Conservation (phyloP, 2,113 vertebrate genomes). For the Uria aalge region DNA sequence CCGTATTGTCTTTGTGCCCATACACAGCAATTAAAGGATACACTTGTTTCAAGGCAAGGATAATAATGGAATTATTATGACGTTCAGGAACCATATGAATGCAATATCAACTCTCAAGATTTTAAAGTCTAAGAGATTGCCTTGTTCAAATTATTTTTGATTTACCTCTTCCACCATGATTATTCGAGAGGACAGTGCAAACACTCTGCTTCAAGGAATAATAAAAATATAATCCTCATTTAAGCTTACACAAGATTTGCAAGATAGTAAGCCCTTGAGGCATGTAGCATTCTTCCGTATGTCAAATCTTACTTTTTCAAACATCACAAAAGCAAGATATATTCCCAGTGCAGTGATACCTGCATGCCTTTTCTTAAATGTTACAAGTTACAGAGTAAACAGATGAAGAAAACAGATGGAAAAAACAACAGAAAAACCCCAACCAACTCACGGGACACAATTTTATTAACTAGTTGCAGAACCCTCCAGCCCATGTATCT, state of each 20-base stretch:
- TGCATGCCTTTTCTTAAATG: not conserved
- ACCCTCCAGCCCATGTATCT: not conserved
- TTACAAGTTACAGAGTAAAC: not conserved
- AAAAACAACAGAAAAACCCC: not conserved
- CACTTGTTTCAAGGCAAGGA: not conserved
- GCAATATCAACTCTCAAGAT: not conserved
- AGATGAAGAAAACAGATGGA: not conserved
- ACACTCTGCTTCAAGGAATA: not conserved
- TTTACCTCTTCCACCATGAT: not conserved
- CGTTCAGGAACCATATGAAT: not conserved
- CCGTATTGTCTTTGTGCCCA: not conserved
- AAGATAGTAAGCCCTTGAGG: not conserved
- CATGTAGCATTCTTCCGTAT: not conserved
- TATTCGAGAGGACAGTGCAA: not conserved
- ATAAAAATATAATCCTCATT: not conserved
- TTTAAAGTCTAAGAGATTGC: not conserved
- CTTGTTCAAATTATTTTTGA: not conserved
- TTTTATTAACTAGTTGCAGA: not conserved
- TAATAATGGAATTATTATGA: not conserved
- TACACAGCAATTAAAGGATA: not conserved
- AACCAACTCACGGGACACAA: not conserved
- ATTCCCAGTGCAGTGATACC: not conserved
- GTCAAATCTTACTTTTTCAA: not conserved
- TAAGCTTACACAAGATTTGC: not conserved
- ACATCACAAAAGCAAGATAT: not conserved